Conservation (phyloP, 37 sponge, comb jelly and placozoan species). For the Ephydatia muelleri region DNA sequence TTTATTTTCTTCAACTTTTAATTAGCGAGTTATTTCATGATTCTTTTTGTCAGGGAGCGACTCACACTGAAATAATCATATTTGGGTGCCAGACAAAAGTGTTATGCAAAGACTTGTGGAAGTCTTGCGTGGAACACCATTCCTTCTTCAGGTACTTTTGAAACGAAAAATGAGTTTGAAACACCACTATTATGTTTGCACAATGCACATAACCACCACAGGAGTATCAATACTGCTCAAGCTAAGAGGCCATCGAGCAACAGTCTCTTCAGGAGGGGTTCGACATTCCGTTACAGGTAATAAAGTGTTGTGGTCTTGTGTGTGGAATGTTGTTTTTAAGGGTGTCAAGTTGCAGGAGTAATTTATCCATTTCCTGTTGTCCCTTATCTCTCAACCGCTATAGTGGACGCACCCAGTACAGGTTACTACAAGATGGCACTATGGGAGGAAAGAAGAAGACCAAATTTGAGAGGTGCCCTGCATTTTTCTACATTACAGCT, state of each 20-base stretch:
- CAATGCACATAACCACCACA: constrained; percentile 27
- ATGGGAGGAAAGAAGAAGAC: constrained; percentile 1
- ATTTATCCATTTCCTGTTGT: neutral
- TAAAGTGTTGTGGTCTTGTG: neutral
- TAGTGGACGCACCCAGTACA: constrained; percentile 84
- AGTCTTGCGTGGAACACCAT: constrained; percentile 92
- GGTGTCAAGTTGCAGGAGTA: neutral
- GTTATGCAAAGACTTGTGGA: constrained; percentile 88
- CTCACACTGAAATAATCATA: constrained; percentile 53
- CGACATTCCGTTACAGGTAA: constrained; percentile 78
- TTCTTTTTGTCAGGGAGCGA: constrained; percentile 36
- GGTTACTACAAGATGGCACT: constrained; percentile 70
- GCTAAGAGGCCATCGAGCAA: constrained; percentile 33
- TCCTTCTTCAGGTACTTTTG: constrained; percentile 78
- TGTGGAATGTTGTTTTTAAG: neutral
- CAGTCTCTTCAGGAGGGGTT: constrained; percentile 76
- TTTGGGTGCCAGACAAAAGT: constrained; percentile 56
- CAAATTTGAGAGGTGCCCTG: constrained; percentile 45
- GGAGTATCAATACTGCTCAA: constrained; percentile 39
- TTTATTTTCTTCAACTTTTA: neutral
- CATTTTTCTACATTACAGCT: neutral
- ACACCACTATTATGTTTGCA: neutral
- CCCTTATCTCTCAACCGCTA: neutral
- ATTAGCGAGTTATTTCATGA: no score
- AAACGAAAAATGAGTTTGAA: constrained; percentile 29